phyloP scores from a whole-genome alignment of 2,888 invertebrate species.

The Creontiades dilutus region DNA sequence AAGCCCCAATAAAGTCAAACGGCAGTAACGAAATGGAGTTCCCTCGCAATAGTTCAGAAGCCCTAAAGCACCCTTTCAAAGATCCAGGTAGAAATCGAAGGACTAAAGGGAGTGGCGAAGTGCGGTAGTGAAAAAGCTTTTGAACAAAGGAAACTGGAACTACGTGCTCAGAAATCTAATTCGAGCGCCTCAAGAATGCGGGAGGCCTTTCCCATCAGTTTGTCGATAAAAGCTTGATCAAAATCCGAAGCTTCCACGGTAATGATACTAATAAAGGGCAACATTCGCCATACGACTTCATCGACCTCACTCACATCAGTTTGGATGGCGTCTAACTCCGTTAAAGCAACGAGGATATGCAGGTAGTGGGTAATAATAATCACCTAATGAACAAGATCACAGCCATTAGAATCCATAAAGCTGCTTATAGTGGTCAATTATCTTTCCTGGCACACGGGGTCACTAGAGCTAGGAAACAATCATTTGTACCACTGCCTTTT shows the following conservation, averaged over 20 bases:
- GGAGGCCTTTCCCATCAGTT: background rate
- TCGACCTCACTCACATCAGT: too few species aligned
- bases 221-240: constrained; percentile 45
- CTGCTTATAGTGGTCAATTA: too few species aligned
- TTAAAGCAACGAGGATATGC: too few species aligned
- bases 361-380: too few species aligned
- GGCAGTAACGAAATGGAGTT: background rate
- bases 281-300: too few species aligned
- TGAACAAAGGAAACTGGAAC: constrained; percentile 24
- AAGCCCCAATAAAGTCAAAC: background rate
- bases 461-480: too few species aligned
- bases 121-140: background rate
- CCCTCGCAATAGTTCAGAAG: background rate
- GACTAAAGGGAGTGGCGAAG: background rate
- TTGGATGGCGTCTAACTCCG: too few species aligned
- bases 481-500: too few species aligned
- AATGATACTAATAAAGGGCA: background rate
- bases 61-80: background rate
- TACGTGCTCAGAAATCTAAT: constrained; percentile 42
- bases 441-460: too few species aligned
- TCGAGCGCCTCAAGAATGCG: background rate
- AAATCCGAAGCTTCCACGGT: background rate
- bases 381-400: too few species aligned
- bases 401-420: too few species aligned
- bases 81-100: constrained; percentile 10